Base-by-base conservation (phyloP, 2,113 vertebrate species). In the Datnioides undecimradiatus region DNA sequence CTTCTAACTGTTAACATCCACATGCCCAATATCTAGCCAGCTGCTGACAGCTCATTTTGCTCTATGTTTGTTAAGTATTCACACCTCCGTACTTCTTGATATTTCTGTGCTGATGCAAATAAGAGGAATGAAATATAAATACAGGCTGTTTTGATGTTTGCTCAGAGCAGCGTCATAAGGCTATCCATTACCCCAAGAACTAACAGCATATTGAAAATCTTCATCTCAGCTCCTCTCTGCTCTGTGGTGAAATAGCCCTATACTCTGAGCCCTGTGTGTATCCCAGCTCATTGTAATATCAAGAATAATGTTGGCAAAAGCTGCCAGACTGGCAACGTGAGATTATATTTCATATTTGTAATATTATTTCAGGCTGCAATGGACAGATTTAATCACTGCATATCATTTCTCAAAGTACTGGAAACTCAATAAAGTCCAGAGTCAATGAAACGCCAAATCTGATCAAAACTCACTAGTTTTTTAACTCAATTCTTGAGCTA, bases 81-180 rank as follows among this genome's bases (percentile, higher is more conserved):
- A 69, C 48, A 74, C n/a, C 52, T 71, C 21, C 59, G 33, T 46
- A 71, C 52, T 68, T 66, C 6, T 76, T 36, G 11, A 73, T 76
- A 38, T 64, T 57, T 71, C 78, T 79, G 19, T 68, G 43, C 52
- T 76, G 38, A 63, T 79, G 70, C 38, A 76, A 67, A 78, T 68
- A 38, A 69, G 14, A 58, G 8, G 21, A 21, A 43, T 79, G 10
- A 64, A 60, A 74, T 85, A 21, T 65, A 43, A 46, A 73, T 68
- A 23, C 31, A 65, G 23, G 25, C 45, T 71, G 34, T 71, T 65
- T 23, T 57, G 21, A 46, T 57, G 14, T 51, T 65, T 54, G 51
- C 9, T 45, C 17, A 58, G 19, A n/a, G 9, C 25, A 34, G 16
- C 63, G 38, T 70, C 23, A 74, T 54, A 46, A 23, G n/a, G 29